A percentile compares a stretch with the other conserved stretches of the same genome.
These are phyloP conservation scores for Nasonia longicornis DNA, from an alignment of 1,140 invertebrate genomes.

Conservation along the genomic window DNA sequence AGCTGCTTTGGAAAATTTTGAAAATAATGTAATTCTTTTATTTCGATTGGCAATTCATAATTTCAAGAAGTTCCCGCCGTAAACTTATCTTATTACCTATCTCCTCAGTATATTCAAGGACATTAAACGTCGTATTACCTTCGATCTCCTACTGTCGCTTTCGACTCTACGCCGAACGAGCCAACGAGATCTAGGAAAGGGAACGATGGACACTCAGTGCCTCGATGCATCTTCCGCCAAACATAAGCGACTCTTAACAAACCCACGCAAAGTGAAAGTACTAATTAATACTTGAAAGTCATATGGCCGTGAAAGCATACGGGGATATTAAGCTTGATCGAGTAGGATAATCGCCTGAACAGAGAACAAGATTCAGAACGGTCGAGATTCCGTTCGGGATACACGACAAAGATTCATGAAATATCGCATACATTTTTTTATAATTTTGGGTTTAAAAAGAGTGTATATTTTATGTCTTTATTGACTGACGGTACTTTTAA, in stretches of 20 bases:
- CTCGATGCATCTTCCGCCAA: conserved; percentile 5
- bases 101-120: too few relatives aligned
- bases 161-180: neutral
- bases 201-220: neutral
- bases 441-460: neutral
- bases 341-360: conserved; percentile 49
- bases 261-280: conserved; percentile 25
- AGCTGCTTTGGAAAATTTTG: too few relatives aligned
- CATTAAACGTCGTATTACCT: too few relatives aligned
- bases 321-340: conserved; percentile 40
- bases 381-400: conserved; percentile 14
- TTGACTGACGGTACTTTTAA: neutral
- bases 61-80: too few relatives aligned
- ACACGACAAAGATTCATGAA: neutral
- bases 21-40: too few relatives aligned
- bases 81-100: too few relatives aligned
- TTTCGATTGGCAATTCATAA: too few relatives aligned
- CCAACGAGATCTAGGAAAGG: neutral
- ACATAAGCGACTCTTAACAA: neutral
- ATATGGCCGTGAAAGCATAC: conserved; percentile 49
- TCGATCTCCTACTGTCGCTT: neutral
- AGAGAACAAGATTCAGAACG: neutral
- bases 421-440: neutral
- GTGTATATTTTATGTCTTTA: neutral
- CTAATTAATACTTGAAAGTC: conserved; percentile 62